phyloP scores from a whole-genome alignment of 2,888 invertebrate species.

The Acanthoscelides obtectus region DNA sequence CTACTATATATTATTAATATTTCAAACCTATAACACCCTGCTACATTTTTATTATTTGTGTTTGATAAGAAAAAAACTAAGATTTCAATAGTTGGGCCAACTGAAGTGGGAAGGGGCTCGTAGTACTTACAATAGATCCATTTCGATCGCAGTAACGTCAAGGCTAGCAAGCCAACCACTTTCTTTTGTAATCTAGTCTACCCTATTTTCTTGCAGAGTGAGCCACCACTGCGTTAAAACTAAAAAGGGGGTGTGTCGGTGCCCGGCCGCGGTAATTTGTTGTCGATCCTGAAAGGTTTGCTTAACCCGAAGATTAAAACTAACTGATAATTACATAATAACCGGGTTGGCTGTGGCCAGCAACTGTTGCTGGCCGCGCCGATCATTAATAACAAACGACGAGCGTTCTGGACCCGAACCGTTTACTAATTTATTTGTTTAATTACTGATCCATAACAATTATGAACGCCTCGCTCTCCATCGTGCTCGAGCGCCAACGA shows the following conservation, averaged over 20 bases:
- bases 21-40: too few relatives aligned
- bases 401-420: conserved; percentile 29
- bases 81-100: too few relatives aligned
- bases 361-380: conserved; percentile 28
- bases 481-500: background rate
- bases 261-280: conserved; percentile 43
- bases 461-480: conserved; percentile 31
- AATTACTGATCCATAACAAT: conserved; percentile 50
- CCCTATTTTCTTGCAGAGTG: too few relatives aligned
- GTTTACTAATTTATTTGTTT: conserved; percentile 51
- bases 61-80: too few relatives aligned
- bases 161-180: too few relatives aligned
- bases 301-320: conserved; percentile 52
- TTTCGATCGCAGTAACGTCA: too few relatives aligned
- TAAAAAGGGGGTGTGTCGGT: conserved; percentile 8
- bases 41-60: too few relatives aligned
- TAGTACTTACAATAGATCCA: too few relatives aligned
- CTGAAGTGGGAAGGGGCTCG: too few relatives aligned
- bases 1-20: too few relatives aligned
- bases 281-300: conserved; percentile 50
- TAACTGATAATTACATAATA: conserved; percentile 54
- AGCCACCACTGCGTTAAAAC: background rate
- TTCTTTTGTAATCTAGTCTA: too few relatives aligned
- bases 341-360: conserved; percentile 38
- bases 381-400: conserved; percentile 48